phyloP scores from a whole-genome alignment of 2,888 invertebrate genomes.

The Limnephilus lunatus region DNA sequence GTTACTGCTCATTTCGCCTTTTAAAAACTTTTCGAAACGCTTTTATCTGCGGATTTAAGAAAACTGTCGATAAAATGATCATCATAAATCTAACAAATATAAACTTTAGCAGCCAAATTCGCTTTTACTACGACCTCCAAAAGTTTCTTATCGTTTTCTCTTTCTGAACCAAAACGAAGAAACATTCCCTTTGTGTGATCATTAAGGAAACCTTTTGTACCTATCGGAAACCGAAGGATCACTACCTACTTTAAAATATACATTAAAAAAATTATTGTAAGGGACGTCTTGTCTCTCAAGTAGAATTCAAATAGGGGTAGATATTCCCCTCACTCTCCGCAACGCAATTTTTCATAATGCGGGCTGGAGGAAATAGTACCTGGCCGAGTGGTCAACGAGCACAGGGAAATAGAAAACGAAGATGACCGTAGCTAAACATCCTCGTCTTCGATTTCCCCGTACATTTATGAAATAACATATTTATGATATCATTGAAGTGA shows the following conservation, averaged over 20 bases:
- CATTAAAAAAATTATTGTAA: too few species aligned
- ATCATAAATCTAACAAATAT: conserved; percentile 17
- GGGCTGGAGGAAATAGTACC: too few species aligned
- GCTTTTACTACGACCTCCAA: neutral
- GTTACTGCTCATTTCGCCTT: conserved; percentile 41
- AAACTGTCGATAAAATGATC: conserved; percentile 30
- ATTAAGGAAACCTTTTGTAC: neutral
- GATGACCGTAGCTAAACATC: too few species aligned
- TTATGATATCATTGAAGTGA: too few species aligned
- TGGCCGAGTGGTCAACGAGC: too few species aligned
- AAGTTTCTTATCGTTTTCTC: conserved; percentile 2
- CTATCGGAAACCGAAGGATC: neutral
- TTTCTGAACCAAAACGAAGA: neutral
- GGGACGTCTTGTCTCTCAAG: too few species aligned
- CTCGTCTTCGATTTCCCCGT: too few species aligned
- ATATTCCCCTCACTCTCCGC: too few species aligned
- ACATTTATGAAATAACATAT: too few species aligned
- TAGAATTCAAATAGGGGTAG: too few species aligned
- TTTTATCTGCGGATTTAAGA: conserved; percentile 37
- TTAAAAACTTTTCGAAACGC: conserved; percentile 32
- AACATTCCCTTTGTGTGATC: neutral
- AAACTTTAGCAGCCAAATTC: conserved; percentile 11
- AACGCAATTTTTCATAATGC: too few species aligned
- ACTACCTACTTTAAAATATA: neutral
- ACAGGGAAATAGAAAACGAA: too few species aligned